Percentiles rank a stretch among this genome's conserved stretches.
Evolutionary conservation across 2,113 vertebrate genomes (phyloP).

Genomic region (Stegostoma tigrinum): DNA sequence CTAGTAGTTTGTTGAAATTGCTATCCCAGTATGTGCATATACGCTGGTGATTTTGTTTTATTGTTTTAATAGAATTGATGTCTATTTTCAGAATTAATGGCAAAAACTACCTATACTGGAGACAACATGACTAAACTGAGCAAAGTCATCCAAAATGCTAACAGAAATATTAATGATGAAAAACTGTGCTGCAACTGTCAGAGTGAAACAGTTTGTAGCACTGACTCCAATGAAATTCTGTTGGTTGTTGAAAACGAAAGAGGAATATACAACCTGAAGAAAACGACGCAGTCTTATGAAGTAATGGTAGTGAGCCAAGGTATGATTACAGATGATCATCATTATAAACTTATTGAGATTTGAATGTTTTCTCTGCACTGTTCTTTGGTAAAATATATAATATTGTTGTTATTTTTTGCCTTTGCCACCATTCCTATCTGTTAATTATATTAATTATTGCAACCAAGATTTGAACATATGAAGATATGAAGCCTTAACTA

Average conservation of each 20-base stretch:
- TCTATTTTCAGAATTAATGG: conserved; percentile 44
- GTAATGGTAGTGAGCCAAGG: neutral
- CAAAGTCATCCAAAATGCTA: conserved; percentile 47
- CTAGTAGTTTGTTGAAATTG: neutral
- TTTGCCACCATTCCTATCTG: neutral
- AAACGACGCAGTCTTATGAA: conserved; percentile 30
- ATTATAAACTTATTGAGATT: conserved; percentile 4
- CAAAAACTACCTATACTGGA: conserved; percentile 43
- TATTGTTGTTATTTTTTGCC: neutral
- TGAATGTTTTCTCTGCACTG: neutral
- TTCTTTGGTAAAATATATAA: neutral
- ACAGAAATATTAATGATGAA: conserved; percentile 39
- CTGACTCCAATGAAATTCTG: conserved; percentile 38
- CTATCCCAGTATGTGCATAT: neutral
- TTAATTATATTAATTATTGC: conserved; percentile 2
- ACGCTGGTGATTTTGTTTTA: neutral
- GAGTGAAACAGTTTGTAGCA: conserved; percentile 42
- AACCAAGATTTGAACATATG: neutral
- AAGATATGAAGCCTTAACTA: neutral
- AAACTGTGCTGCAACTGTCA: conserved; percentile 42
- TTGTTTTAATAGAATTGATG: neutral
- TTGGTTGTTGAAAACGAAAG: conserved; percentile 43
- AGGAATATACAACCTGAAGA: conserved; percentile 45
- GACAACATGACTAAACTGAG: conserved; percentile 44
- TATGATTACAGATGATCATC: neutral